Evolutionary conservation across 2,888 invertebrate species (phyloP).

Genomic region (Andrena fulva): DNA sequence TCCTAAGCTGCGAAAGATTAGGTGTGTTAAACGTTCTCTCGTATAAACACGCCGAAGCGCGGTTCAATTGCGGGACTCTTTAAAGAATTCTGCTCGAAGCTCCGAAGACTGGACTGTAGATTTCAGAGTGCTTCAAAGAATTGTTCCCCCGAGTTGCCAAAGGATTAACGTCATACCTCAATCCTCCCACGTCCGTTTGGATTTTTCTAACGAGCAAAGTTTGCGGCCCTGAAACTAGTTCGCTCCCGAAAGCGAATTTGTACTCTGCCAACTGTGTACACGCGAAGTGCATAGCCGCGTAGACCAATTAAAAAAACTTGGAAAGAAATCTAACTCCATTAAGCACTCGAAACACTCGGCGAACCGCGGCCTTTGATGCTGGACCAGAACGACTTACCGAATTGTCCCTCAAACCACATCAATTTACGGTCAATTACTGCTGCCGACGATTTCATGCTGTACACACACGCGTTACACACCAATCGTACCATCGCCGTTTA

Average conservation of each 20-base stretch:
- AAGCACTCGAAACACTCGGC: slow-evolving; percentile 1
- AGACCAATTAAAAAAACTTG: slow-evolving; percentile 36
- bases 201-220: slow-evolving; percentile 58
- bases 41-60: background rate
- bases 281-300: background rate
- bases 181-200: slow-evolving; percentile 38
- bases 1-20: background rate
- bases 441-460: too few species aligned
- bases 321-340: slow-evolving; percentile 7
- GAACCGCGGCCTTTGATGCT: background rate
- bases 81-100: too few species aligned
- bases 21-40: background rate
- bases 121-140: too few species aligned
- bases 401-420: background rate
- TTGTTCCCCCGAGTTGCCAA: slow-evolving; percentile 32
- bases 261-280: slow-evolving; percentile 1
- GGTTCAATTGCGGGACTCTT: background rate
- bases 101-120: too few species aligned
- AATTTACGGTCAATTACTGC: background rate
- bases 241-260: slow-evolving; percentile 21
- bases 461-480: background rate
- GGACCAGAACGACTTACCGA: background rate
- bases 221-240: slow-evolving; percentile 37
- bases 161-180: slow-evolving; percentile 60
- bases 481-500: background rate